Percentiles rank a stretch among this genome's conserved stretches.
Evolutionary conservation across 2,113 vertebrate species (phyloP).

Genomic region (Synchiropus splendidus): DNA sequence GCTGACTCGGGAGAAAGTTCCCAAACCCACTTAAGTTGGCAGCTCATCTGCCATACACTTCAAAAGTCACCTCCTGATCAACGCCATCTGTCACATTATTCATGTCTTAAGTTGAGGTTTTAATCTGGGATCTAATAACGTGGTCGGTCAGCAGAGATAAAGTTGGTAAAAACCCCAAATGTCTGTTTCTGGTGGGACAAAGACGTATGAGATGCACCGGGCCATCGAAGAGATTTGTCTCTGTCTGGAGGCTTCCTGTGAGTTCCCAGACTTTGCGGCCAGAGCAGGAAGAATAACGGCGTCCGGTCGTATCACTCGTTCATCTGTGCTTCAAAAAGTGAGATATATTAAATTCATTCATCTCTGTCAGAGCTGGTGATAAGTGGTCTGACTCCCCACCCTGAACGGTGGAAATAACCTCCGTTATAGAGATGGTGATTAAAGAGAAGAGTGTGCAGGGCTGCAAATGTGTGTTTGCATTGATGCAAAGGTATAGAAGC

Average conservation of each 20-base stretch:
- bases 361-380: conserved; percentile 38
- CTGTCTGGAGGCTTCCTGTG: conserved; percentile 38
- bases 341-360: conserved; percentile 63
- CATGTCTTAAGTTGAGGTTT: no score
- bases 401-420: conserved; percentile 54
- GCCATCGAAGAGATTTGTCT: conserved; percentile 46
- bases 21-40: no score
- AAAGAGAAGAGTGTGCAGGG: conserved; percentile 35
- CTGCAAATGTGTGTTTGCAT: conserved; percentile 7
- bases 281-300: conserved; percentile 22
- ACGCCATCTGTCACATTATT: no score
- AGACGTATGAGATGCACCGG: conserved; percentile 6
- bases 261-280: conserved; percentile 33
- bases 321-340: conserved; percentile 54
- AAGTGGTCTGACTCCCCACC: conserved; percentile 24
- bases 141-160: no score
- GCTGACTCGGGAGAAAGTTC: no score
- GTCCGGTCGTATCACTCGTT: conserved; percentile 52
- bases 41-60: no score
- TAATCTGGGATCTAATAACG: no score
- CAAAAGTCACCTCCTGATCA: no score
- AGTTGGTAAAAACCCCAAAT: no score
- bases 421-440: conserved; percentile 57
- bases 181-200: conserved; percentile 3
- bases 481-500: conserved; percentile 13